phyloP scores from a whole-genome alignment of 1,140 invertebrate species.

The Argopecten irradians region DNA sequence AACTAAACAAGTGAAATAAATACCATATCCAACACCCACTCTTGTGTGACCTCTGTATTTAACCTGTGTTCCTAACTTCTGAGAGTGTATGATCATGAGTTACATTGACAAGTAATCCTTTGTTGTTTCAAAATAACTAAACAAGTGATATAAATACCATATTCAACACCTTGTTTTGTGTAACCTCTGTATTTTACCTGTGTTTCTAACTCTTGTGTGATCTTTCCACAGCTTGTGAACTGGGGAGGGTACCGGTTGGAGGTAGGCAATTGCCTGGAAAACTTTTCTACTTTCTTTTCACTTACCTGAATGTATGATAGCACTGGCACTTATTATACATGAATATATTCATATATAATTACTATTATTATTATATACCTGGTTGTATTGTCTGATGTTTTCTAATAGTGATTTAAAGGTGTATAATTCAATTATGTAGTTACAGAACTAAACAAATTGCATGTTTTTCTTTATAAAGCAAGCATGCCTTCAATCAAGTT shows the following conservation, averaged over 20 bases:
- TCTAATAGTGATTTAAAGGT: background rate
- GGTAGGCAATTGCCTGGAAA: slow-evolving; percentile 11
- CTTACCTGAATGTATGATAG: background rate
- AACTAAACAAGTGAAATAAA: no score
- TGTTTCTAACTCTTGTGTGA: background rate
- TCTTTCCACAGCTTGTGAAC: background rate
- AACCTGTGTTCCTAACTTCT: no score
- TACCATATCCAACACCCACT: no score
- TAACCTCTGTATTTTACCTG: background rate
- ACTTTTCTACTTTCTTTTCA: background rate
- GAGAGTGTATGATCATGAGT: no score
- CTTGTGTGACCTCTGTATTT: no score
- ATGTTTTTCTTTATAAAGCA: background rate
- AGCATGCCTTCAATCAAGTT: no score
- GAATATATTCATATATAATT: background rate
- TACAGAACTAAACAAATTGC: background rate
- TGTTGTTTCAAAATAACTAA: no score
- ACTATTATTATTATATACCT: background rate
- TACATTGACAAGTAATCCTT: no score
- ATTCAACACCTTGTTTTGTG: no score
- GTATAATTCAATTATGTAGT: background rate
- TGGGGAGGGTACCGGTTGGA: slow-evolving; percentile 5
- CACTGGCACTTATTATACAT: background rate
- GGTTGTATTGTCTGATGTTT: background rate
- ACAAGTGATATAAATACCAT: no score